Conservation (phyloP, 2,113 vertebrate genomes). For the Psilopogon haemacephalus region DNA sequence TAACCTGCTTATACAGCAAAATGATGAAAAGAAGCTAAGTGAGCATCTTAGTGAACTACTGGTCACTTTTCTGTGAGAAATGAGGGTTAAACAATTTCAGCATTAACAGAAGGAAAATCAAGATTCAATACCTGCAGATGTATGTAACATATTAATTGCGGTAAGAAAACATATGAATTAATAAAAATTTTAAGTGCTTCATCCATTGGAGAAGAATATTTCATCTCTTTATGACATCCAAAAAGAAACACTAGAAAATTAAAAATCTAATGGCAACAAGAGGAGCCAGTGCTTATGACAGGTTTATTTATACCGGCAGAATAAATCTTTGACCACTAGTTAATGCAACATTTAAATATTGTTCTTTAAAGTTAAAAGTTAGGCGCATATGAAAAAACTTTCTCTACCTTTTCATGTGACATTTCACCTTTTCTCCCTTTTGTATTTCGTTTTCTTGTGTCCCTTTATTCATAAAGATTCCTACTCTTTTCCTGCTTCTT, state of each 20-base stretch:
- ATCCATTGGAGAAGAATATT: background rate
- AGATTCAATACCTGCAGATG: background rate
- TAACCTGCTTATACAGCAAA: background rate
- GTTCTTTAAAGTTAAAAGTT: background rate
- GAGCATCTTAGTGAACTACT: background rate
- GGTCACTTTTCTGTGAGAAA: background rate
- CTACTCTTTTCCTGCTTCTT: background rate
- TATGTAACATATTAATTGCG: background rate
- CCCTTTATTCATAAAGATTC: background rate
- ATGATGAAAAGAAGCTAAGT: background rate
- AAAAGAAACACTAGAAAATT: background rate
- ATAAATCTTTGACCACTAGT: background rate
- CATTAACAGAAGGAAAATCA: background rate
- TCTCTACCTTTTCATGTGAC: background rate
- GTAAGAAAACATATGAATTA: background rate
- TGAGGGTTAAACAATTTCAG: background rate
- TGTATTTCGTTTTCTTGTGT: background rate
- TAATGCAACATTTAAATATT: background rate
- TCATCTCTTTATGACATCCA: background rate
- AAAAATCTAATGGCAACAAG: background rate
- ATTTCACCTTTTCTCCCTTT: background rate
- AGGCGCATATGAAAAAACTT: background rate
- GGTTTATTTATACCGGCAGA: background rate
- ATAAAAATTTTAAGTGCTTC: background rate
- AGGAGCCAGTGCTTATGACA: background rate